Evolutionary conservation across 2,888 invertebrate species (phyloP), one percentile per base, ranked within the genome.

Genomic region (Epinotia brunnichana): DNA sequence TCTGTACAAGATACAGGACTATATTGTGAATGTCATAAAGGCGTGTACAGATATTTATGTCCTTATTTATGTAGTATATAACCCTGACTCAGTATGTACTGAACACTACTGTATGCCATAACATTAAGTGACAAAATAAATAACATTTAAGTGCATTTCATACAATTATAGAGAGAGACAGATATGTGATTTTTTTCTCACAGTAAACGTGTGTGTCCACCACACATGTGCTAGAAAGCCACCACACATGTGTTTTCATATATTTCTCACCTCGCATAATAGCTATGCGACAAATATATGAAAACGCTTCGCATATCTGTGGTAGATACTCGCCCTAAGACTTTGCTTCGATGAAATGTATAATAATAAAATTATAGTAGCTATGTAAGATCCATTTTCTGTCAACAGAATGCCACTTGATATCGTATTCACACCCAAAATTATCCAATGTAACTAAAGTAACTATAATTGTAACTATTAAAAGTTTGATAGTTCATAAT

Each of bases 401-500:
- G 48, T 41, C 19, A 19, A 24, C 39, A 17, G 11, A 41, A 54
- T 15, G 67, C 67, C 72, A 72, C 72, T 39, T 35, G 44, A 61
- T 72, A 72, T 72, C 67, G 71, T 67, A 48, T 48, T 44, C 13
- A 56, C 13, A n/a, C 51, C 24, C 62, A 19, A 39, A 17, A 66
- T 29, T 60, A 72, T 57, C 60, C 62, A 69, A 44, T 41, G 13
- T 41, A 44, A 48, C 10, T 29, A 64, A 62, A 66, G 24, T 75
- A 29, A 61, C 17, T 13, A 41, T 39, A 53, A 19, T 53, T 70
- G 66, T 2, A 24, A 24, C 21, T 24, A 24, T 53, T 70, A 67
- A 62, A 66, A 19, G 66, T 77, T 75, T 74, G 68, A 74, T 51
- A 53, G 21, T n/a, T n/a, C n/a, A n/a, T n/a, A n/a, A n/a, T n/a